Conservation (phyloP, 2,797 vertebrate genomes). For the Acanthurus lineatus region DNA sequence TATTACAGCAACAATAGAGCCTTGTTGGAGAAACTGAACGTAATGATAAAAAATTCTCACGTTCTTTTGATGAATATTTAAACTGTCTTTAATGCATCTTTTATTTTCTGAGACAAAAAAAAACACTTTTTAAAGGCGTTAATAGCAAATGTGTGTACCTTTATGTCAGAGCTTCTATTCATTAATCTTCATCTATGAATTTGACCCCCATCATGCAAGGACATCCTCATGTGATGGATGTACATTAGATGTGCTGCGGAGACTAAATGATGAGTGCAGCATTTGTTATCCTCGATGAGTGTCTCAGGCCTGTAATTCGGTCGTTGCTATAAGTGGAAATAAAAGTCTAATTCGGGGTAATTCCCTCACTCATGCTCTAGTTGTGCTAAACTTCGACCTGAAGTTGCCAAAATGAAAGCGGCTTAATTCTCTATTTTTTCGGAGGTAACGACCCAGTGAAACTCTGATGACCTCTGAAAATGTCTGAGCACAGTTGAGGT, state of each 20-base stretch:
- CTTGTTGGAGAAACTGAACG: too few relatives aligned
- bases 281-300: neutral
- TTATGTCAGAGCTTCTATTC: too few relatives aligned
- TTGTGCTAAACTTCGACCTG: constrained; percentile 22
- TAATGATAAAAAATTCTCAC: too few relatives aligned
- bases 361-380: neutral
- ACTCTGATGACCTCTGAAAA: neutral
- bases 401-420: constrained; percentile 17
- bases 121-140: too few relatives aligned
- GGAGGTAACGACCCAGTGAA: neutral
- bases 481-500: neutral
- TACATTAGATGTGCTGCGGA: neutral
- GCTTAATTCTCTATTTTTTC: constrained; percentile 8
- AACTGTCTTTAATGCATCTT: too few relatives aligned
- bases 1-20: too few relatives aligned
- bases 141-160: too few relatives aligned
- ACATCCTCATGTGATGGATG: neutral
- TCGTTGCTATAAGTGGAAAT: neutral
- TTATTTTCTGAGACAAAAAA: too few relatives aligned
- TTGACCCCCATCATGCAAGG: neutral
- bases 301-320: neutral
- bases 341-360: neutral
- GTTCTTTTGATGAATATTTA: too few relatives aligned
- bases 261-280: neutral
- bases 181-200: neutral